Conservation (phyloP, 2,888 invertebrate species). For the Merodon equestris region DNA sequence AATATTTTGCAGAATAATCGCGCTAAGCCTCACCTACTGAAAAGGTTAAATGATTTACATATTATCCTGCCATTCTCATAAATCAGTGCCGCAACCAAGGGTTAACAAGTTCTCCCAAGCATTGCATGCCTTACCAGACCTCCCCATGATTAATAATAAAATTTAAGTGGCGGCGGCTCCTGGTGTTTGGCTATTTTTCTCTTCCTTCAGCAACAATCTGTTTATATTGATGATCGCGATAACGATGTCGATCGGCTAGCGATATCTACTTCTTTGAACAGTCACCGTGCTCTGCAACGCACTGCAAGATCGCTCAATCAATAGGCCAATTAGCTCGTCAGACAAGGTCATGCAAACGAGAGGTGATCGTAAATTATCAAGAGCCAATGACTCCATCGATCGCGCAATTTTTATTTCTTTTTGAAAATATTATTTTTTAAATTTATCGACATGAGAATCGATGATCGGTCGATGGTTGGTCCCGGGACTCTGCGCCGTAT, state of each 20-base stretch:
- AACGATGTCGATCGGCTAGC: constrained; percentile 42
- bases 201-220: not conserved
- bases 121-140: no score
- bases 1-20: no score
- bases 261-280: constrained; percentile 44
- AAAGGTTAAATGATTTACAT: no score
- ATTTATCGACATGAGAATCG: constrained; percentile 47
- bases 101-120: no score
- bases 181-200: constrained; percentile 43
- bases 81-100: no score
- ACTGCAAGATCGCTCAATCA: constrained; percentile 50
- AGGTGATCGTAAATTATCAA: constrained; percentile 44
- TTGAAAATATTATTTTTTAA: constrained; percentile 30
- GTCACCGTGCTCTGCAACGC: constrained; percentile 32
- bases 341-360: constrained; percentile 55
- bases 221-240: constrained; percentile 57
- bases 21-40: no score
- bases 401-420: constrained; percentile 32
- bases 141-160: no score
- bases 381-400: constrained; percentile 21
- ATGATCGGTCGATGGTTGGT: constrained; percentile 26
- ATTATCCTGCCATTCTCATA: no score
- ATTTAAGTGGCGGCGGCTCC: constrained; percentile 27
- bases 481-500: constrained; percentile 29
- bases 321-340: constrained; percentile 58